Base-by-base conservation (phyloP, 2,797 vertebrate species). In the Gila robusta region DNA sequence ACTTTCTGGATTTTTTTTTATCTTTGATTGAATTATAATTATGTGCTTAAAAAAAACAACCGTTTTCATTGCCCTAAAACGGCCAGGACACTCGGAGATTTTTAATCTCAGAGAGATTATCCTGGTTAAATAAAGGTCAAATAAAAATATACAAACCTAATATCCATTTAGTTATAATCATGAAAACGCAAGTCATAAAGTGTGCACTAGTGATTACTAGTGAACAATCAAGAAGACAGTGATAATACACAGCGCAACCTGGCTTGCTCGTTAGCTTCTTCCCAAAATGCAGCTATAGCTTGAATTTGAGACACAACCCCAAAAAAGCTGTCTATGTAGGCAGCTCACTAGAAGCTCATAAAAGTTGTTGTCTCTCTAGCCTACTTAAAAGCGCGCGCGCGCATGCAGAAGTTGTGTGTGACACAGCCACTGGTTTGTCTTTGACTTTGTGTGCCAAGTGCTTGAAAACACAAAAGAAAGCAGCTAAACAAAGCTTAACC, bases 401-500 rank as follows among this genome's bases (percentile, higher is more conserved):
- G 28, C n/a, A 21, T 44, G 39, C 23, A 17, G 16, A n/a, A 21
- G 1, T 10, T 72, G 56, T 37, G 54, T 5, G 74, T 37, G 28
- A 83, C 17, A 56, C 66, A 54, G 28, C 23, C 66, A 44, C 54
- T 72, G 19, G 32, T 59, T 72, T 82, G 23, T 47, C 35, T 54
- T 39, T 79, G 64, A 59, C 49, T 84, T 70, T 79, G 74, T 54
- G 66, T 70, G 64, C 64, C 83, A 82, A 86, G 72, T 84, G 83
- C 28, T 67, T 35, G 74, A 9, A 86, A 64, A 49, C 66, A 82
- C 70, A 88, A 74, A 81, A 73, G 82, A 87, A 82, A 74, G 78
- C 52, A 49, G 80, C 82, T 64, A 85, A 90, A 89, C 89, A 91
- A 92, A 88, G 87, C 94, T 95, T 93, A 93, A 94, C 89, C 23